Conservation (phyloP, 2,113 vertebrate species). For the Aleadryas rufinucha region DNA sequence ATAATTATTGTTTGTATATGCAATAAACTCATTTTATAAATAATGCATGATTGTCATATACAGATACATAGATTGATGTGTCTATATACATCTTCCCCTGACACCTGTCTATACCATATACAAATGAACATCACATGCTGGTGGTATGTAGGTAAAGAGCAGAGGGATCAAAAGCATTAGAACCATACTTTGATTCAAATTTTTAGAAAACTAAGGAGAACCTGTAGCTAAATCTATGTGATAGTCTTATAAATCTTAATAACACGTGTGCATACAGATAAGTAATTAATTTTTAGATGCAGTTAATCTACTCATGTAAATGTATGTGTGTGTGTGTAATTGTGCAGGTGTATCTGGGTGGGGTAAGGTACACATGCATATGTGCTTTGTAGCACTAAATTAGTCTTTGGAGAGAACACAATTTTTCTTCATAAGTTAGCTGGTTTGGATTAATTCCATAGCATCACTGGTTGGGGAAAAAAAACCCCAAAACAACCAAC, state of each 20-base stretch:
- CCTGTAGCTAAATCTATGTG: constrained; percentile 3
- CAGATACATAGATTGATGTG: not conserved
- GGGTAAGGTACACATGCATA: not conserved
- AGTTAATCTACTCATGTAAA: constrained; percentile 45
- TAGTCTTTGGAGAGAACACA: not conserved
- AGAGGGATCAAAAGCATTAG: not conserved
- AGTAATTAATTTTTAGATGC: constrained; percentile 52
- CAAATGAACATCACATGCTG: not conserved
- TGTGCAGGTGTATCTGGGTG: constrained; percentile 35
- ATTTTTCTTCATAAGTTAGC: not conserved
- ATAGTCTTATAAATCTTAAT: constrained; percentile 11
- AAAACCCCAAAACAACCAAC: not conserved
- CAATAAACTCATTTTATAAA: constrained; percentile 8
- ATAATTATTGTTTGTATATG: constrained; percentile 43
- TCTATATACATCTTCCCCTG: not conserved
- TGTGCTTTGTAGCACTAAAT: not conserved
- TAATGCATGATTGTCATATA: not conserved
- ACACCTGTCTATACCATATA: not conserved
- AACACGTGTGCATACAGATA: constrained; percentile 38
- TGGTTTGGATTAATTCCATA: not conserved
- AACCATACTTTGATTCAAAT: not conserved
- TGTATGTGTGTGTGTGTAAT: constrained; percentile 11
- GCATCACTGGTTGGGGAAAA: not conserved
- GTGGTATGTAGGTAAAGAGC: not conserved
- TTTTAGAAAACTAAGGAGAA: not conserved